These are phyloP conservation scores for Sebastes glaucus DNA, from an alignment of 2,797 vertebrate genomes.

Conservation along the genomic window DNA sequence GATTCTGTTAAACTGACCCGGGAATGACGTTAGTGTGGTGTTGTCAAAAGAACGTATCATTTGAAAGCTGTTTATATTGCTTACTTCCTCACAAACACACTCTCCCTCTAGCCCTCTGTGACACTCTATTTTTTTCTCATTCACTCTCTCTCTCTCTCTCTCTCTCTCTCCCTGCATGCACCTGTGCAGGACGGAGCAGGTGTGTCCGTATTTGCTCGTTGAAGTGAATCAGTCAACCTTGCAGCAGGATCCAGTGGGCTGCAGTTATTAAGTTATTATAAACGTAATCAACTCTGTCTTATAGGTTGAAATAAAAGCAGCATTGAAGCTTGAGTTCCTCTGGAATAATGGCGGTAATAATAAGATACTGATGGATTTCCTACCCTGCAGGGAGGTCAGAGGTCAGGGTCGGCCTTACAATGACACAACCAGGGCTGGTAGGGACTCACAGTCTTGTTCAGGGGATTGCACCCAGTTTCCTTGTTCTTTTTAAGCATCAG, in stretches of 20 bases:
- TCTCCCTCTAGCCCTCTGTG: background rate
- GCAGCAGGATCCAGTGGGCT: slow-evolving; percentile 34
- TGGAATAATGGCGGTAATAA: slow-evolving; percentile 7
- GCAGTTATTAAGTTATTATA: slow-evolving; percentile 51
- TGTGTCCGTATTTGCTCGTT: slow-evolving; percentile 40
- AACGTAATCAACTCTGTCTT: slow-evolving; percentile 45
- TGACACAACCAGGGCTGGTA: background rate
- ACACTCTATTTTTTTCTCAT: background rate
- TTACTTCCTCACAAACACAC: background rate
- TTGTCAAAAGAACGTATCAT: background rate
- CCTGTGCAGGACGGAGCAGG: slow-evolving; percentile 62
- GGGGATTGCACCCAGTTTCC: background rate
- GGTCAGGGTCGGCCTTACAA: background rate
- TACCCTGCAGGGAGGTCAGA: background rate
- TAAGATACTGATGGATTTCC: slow-evolving; percentile 25
- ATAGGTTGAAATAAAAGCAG: slow-evolving; percentile 8
- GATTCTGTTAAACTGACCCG: background rate
- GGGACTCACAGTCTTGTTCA: background rate
- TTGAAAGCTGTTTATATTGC: background rate
- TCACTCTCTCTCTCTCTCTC: too few species aligned
- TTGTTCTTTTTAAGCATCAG: background rate
- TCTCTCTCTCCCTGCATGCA: slow-evolving; percentile 38
- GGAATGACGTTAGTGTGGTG: background rate
- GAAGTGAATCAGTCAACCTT: slow-evolving; percentile 62
- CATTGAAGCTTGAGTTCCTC: slow-evolving; percentile 3